phyloP scores from a whole-genome alignment of 2,797 vertebrate species.

The Alca torda region DNA sequence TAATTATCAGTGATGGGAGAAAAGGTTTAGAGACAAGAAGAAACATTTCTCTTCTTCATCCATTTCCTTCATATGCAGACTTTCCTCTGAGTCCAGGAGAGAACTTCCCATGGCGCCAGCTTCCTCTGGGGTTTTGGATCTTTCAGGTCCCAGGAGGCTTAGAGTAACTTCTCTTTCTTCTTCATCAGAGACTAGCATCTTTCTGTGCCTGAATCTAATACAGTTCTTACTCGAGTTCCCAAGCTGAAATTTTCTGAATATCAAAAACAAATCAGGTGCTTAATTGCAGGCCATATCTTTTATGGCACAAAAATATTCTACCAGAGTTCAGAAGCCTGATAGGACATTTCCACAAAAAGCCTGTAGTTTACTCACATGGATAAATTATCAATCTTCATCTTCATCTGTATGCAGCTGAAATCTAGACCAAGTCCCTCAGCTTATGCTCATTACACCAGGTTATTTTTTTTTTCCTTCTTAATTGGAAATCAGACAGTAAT shows the following conservation, averaged over 20 bases:
- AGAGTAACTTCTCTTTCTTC: background rate
- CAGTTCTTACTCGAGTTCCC: background rate
- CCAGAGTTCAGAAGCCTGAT: background rate
- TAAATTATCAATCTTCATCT: background rate
- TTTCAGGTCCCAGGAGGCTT: background rate
- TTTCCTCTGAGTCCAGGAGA: background rate
- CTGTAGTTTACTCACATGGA: background rate
- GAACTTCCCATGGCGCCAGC: background rate
- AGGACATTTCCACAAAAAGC: background rate
- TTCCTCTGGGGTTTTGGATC: background rate
- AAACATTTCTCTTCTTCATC: background rate
- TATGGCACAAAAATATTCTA: background rate
- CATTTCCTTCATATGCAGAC: background rate
- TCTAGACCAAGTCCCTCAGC: constrained; percentile 6
- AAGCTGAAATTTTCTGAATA: constrained; percentile 8
- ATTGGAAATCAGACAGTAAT: constrained; percentile 55
- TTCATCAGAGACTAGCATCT: background rate
- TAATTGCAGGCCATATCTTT: constrained; percentile 4
- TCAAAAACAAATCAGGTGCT: constrained; percentile 8
- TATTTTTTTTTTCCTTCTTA: constrained; percentile 58
- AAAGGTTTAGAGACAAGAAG: background rate
- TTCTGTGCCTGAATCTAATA: background rate
- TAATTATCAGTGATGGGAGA: background rate
- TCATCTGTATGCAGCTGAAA: constrained; percentile 29
- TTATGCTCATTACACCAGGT: constrained; percentile 12